Evolutionary conservation across 2,888 invertebrate genomes (phyloP), one percentile per base, ranked within the genome.

Genomic region (Pyralis farinalis): DNA sequence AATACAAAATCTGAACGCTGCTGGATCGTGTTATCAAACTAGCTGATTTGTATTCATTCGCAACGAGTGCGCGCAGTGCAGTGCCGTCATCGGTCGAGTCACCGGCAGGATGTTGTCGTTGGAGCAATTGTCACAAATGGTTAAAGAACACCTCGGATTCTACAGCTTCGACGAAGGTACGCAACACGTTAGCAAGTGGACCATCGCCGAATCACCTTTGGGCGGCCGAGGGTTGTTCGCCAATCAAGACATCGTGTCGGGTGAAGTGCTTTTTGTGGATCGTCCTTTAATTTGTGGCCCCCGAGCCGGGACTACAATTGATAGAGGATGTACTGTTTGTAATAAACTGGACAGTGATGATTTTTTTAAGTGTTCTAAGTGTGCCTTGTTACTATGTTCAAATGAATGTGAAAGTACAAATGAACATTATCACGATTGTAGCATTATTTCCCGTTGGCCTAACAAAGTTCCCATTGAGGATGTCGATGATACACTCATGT

Each of bases 151-250:
- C 65, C 83, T 90, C 56, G 79, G 82, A 46, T 62, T 75, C 40
- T 65, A 66, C 53, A 65, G 54, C 49, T 57, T 54, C 46, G 46
- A 51, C 21, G 73, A 78, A 39, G 70, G 70, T 27, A 46, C 62
- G 41, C 57, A 69, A 44, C 57, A 81, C 57, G 58, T 67, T 30
- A 65, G 63, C 44, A 80, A 85, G 59, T 95, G 95, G 94, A 86
- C 69, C 42, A 83, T 95, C 42, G 80, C 70, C 37, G 77, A 89
- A 49, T 94, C 95, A 0, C 58, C 76, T 10, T 65, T 93, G 5
- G 92, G 93, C 32, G 95, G 95, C 5, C 92, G 94, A 12, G 95
- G 95, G 1, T 68, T 96, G 1, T 91, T 95, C 53, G 94, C 95
- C 10, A 90, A 83, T 1, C 88, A 91, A 47, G 91, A 94, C 60